Percentiles rank a stretch among this genome's conserved stretches.
Evolutionary conservation across 2,113 vertebrate genomes (phyloP).

Genomic region (Pagrus major): DNA sequence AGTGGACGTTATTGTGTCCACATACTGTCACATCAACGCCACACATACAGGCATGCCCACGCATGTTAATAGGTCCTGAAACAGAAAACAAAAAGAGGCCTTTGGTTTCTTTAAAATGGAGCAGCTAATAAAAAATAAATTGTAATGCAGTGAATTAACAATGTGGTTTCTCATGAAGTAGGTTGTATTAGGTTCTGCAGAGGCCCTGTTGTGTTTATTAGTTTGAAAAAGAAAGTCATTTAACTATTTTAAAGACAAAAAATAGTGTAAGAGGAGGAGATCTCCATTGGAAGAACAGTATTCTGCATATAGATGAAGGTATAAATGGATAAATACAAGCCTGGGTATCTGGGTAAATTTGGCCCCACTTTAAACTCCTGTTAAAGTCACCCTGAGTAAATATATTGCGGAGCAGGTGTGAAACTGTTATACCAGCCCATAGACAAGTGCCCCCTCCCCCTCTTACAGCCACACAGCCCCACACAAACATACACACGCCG

Average conservation of each 20-base stretch:
- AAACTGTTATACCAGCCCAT: conserved; percentile 72
- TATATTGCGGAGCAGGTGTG: conserved; percentile 79
- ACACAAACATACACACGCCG: conserved; percentile 68
- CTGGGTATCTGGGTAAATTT: conserved; percentile 64
- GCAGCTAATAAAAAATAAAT: not conserved
- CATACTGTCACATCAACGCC: conserved; percentile 68
- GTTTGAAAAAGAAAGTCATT: conserved; percentile 1
- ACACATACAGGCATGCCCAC: conserved; percentile 80
- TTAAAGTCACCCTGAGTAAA: conserved; percentile 60
- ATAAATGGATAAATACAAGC: conserved; percentile 40
- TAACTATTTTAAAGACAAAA: not conserved
- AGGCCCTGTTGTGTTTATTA: conserved; percentile 16
- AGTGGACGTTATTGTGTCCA: conserved; percentile 69
- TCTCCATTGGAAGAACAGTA: conserved; percentile 15
- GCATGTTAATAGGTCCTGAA: conserved; percentile 76
- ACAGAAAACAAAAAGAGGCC: conserved; percentile 32
- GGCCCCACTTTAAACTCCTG: conserved; percentile 48
- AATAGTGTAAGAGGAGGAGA: not conserved
- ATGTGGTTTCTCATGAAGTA: not conserved
- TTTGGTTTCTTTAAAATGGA: conserved; percentile 7
- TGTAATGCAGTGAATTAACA: conserved; percentile 28
- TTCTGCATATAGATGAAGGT: conserved; percentile 11
- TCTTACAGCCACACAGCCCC: conserved; percentile 58
- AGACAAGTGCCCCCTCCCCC: conserved; percentile 49
- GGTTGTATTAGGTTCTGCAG: conserved; percentile 20